phyloP scores from a whole-genome alignment of 2,888 invertebrate species.

The Carpatolechia fugitivella region DNA sequence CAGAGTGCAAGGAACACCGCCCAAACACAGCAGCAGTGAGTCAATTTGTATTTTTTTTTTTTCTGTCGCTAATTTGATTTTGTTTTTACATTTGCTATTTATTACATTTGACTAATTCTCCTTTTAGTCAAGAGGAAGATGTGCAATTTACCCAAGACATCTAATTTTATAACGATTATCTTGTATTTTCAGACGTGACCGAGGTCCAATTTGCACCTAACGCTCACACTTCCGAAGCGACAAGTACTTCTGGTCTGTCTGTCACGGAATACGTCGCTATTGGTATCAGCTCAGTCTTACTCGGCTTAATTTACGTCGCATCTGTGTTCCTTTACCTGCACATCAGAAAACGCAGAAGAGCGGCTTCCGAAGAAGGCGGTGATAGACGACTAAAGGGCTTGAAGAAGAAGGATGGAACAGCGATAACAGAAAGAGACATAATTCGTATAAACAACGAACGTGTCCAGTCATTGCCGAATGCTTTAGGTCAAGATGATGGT shows the following conservation, averaged over 20 bases:
- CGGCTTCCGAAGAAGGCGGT: slow-evolving; percentile 66
- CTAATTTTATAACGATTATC: too few relatives aligned
- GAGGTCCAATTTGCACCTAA: slow-evolving; percentile 88
- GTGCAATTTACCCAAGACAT: too few relatives aligned
- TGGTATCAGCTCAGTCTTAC: slow-evolving; percentile 88
- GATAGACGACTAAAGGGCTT: slow-evolving; percentile 56
- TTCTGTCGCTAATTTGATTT: slow-evolving; percentile 1
- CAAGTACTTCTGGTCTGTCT: slow-evolving; percentile 81
- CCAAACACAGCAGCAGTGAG: slow-evolving; percentile 82
- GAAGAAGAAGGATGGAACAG: slow-evolving; percentile 63
- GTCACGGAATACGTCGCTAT: slow-evolving; percentile 90
- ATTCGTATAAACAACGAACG: slow-evolving; percentile 68
- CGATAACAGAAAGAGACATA: slow-evolving; percentile 68
- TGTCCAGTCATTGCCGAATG: slow-evolving; percentile 51
- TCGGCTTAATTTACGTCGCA: slow-evolving; percentile 92
- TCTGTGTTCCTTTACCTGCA: slow-evolving; percentile 91
- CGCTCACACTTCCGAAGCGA: slow-evolving; percentile 77
- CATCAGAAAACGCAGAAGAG: slow-evolving; percentile 82
- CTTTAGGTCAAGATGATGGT: slow-evolving; percentile 82
- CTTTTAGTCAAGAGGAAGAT: too few relatives aligned
- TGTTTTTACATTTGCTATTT: too few relatives aligned
- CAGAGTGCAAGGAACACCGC: slow-evolving; percentile 89
- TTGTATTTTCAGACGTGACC: slow-evolving; percentile 90
- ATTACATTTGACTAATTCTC: too few relatives aligned
- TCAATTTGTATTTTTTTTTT: not conserved